phyloP scores from a whole-genome alignment of 2,888 invertebrate species.

The Eurytoma californica region DNA sequence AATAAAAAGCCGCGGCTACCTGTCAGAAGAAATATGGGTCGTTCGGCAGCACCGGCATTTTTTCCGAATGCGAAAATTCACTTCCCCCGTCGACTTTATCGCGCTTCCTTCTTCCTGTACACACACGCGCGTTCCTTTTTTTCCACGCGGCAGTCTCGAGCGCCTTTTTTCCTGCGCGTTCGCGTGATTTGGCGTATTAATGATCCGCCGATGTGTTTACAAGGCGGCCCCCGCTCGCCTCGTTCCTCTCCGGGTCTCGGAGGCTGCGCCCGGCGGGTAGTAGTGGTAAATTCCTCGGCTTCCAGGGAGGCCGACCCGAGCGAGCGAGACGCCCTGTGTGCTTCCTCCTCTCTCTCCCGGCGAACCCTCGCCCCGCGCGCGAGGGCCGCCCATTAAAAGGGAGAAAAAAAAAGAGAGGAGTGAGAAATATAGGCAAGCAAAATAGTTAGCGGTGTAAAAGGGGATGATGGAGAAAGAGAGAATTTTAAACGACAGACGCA shows the following conservation, averaged over 20 bases:
- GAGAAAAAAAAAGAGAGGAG: neutral
- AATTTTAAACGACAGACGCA: slow-evolving; percentile 57
- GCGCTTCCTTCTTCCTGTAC: neutral
- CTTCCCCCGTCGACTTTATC: neutral
- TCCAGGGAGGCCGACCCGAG: slow-evolving; percentile 62
- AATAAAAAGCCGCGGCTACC: no score
- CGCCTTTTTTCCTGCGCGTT: slow-evolving; percentile 3
- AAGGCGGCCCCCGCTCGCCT: slow-evolving; percentile 29
- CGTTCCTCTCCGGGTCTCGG: slow-evolving; percentile 10
- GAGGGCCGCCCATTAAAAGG: neutral
- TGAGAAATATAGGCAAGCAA: slow-evolving; percentile 12
- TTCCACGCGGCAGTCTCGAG: neutral
- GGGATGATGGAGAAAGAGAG: slow-evolving; percentile 59
- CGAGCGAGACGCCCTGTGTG: slow-evolving; percentile 50
- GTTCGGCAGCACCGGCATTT: neutral
- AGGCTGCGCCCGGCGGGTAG: slow-evolving; percentile 41
- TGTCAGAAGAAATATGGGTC: slow-evolving; percentile 18
- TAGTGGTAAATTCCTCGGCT: slow-evolving; percentile 67
- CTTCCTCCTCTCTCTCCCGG: slow-evolving; percentile 10
- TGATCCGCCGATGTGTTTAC: slow-evolving; percentile 59
- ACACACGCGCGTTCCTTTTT: slow-evolving; percentile 1
- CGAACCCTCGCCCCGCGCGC: neutral
- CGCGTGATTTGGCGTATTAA: slow-evolving; percentile 56
- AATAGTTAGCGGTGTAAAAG: slow-evolving; percentile 31
- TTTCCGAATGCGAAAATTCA: slow-evolving; percentile 24